A percentile compares a stretch with the other conserved stretches of the same genome.
Evolutionary conservation across 2,888 invertebrate genomes (phyloP).

Genomic region (Callyntrura guangdongensis): DNA sequence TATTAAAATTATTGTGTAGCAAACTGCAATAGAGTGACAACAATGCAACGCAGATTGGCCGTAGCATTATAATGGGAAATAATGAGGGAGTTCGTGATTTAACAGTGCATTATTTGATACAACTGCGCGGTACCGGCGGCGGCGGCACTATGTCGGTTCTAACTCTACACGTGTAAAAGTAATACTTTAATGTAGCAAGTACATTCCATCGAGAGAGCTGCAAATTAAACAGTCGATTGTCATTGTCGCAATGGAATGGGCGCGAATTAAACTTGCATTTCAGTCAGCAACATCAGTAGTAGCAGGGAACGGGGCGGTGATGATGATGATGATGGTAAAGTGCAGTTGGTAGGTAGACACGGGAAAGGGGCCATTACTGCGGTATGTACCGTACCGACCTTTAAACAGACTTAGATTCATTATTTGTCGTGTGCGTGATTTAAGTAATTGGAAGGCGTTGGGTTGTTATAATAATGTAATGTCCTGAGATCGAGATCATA

Average conservation of each 20-base stretch:
- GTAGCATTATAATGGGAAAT: conserved; percentile 24
- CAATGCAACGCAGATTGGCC: conserved; percentile 23
- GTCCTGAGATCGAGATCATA: conserved; percentile 7
- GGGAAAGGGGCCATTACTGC: neutral
- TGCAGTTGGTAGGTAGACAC: neutral
- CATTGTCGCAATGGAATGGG: conserved; percentile 21
- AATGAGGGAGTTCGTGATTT: conserved; percentile 67
- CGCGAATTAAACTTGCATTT: neutral
- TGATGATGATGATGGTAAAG: too few relatives aligned
- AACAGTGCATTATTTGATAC: neutral
- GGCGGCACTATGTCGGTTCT: neutral
- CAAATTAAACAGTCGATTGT: conserved; percentile 51
- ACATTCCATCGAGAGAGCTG: neutral
- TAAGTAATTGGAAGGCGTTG: conserved; percentile 3
- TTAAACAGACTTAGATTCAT: conserved; percentile 42
- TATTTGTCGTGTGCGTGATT: conserved; percentile 51
- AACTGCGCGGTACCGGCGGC: neutral
- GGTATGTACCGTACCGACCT: conserved; percentile 47
- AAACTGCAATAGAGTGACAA: conserved; percentile 40
- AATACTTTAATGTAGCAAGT: too few relatives aligned
- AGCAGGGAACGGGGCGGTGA: neutral
- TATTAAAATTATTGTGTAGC: conserved; percentile 51
- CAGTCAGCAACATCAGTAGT: neutral
- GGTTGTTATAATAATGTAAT: conserved; percentile 7
- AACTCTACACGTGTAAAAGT: neutral